Percentiles rank a stretch among this genome's conserved stretches.
These are phyloP conservation scores for Cyrtonyx montezumae DNA, from an alignment of 2,113 vertebrate species.

Conservation along the genomic window DNA sequence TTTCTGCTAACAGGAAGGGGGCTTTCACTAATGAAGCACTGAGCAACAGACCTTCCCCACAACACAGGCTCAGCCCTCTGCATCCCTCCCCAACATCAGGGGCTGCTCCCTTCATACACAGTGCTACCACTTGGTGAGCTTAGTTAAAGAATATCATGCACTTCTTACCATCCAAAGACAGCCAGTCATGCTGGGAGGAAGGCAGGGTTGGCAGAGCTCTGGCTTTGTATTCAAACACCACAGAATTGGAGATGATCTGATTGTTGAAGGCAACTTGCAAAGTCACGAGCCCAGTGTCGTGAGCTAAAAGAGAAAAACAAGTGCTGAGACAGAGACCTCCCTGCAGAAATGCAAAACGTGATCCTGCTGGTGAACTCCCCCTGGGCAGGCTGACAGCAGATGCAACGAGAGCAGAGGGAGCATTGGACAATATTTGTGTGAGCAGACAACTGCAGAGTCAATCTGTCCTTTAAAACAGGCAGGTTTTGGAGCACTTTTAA, in stretches of 20 bases:
- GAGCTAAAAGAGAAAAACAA: constrained; percentile 81
- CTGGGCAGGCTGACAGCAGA: not conserved
- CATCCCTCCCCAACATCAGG: not conserved
- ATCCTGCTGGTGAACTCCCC: not conserved
- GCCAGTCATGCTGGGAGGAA: constrained; percentile 99
- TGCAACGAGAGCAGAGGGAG: not conserved
- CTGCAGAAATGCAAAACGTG: not conserved
- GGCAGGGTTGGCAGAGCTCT: constrained; percentile 95
- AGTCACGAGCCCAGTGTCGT: constrained; percentile 97
- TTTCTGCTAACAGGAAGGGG: not conserved
- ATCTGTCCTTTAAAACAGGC: not conserved
- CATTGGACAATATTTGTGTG: not conserved
- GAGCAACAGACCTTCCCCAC: not conserved
- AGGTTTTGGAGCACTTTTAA: not conserved
- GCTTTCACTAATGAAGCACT: not conserved
- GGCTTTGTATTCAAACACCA: constrained; percentile 99
- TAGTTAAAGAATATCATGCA: not conserved
- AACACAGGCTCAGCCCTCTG: not conserved
- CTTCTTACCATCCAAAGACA: constrained; percentile 94
- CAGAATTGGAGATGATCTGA: constrained; percentile 99
- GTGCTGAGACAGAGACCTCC: constrained; percentile 3
- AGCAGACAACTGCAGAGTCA: not conserved
- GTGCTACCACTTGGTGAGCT: not conserved
- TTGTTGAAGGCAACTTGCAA: constrained; percentile 98
- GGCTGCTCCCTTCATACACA: not conserved